Evolutionary conservation across 2,888 invertebrate species (phyloP).

Genomic region (Hypolimnas misippus): DNA sequence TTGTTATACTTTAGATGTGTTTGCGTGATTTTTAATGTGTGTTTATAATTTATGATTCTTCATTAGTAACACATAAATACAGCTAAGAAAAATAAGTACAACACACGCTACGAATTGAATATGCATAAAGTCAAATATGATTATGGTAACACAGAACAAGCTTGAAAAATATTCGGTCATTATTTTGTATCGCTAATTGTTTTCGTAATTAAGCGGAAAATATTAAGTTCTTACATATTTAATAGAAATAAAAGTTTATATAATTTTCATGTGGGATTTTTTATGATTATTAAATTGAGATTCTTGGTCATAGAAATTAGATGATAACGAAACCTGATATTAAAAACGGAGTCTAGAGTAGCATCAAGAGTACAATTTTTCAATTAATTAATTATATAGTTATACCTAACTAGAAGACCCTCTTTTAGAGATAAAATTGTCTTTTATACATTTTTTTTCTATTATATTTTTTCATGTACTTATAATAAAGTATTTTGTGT

Average conservation of each 20-base stretch:
- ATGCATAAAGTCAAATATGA: constrained; percentile 24
- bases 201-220: constrained; percentile 7
- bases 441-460: no score
- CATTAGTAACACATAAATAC: not conserved
- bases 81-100: not conserved
- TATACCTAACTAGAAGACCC: no score
- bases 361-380: no score
- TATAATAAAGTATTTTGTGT: no score
- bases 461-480: no score
- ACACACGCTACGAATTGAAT: constrained; percentile 28
- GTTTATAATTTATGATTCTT: not conserved
- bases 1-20: not conserved
- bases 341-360: no score
- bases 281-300: no score
- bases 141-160: constrained; percentile 24
- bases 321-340: no score
- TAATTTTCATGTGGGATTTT: not conserved
- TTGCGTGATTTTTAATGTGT: not conserved
- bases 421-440: no score
- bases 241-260: not conserved
- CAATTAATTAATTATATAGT: no score
- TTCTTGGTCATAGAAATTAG: no score
- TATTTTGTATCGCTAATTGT: constrained; percentile 15
- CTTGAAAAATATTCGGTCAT: constrained; percentile 25
- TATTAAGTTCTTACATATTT: not conserved